A percentile compares a stretch with the other conserved stretches of the same genome.
phyloP scores from a whole-genome alignment of 92 coral and sea anemone genomes.

The Zoanthus sansibaricus region DNA sequence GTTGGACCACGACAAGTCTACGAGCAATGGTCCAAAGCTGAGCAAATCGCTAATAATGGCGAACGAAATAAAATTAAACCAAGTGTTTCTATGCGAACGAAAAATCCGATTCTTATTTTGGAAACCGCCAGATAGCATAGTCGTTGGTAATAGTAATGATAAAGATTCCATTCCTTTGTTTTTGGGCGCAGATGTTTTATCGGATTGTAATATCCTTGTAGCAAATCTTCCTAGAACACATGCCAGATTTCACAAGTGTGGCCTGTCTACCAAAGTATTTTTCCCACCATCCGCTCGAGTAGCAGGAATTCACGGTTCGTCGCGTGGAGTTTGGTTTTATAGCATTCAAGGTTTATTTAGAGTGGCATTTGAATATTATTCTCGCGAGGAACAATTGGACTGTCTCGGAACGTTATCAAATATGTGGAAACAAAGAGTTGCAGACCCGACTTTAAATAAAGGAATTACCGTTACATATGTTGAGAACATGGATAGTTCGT shows the following conservation, averaged over 20 bases:
- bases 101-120: conserved; percentile 79
- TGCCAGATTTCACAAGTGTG: conserved; percentile 82
- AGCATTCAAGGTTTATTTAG: conserved; percentile 89
- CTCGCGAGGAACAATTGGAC: conserved; percentile 83
- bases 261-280: conserved; percentile 80
- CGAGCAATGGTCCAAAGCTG: neutral
- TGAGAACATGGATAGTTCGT: neutral
- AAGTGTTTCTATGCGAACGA: conserved; percentile 69
- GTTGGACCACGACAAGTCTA: neutral
- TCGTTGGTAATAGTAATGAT: conserved; percentile 24
- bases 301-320: conserved; percentile 85
- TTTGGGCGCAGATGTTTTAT: conserved; percentile 89
- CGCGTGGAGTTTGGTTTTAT: conserved; percentile 94
- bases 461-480: conserved; percentile 47
- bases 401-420: conserved; percentile 67
- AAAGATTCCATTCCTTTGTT: conserved; percentile 70
- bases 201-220: conserved; percentile 73
- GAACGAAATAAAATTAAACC: conserved; percentile 59
- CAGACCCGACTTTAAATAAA: conserved; percentile 62
- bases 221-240: conserved; percentile 92
- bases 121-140: conserved; percentile 52
- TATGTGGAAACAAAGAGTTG: conserved; percentile 76
- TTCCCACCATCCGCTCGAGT: conserved; percentile 71
- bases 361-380: conserved; percentile 85
- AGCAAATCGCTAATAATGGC: conserved; percentile 46